Base-by-base conservation (phyloP, 2,797 vertebrate species). In the Onychomys torridus region DNA sequence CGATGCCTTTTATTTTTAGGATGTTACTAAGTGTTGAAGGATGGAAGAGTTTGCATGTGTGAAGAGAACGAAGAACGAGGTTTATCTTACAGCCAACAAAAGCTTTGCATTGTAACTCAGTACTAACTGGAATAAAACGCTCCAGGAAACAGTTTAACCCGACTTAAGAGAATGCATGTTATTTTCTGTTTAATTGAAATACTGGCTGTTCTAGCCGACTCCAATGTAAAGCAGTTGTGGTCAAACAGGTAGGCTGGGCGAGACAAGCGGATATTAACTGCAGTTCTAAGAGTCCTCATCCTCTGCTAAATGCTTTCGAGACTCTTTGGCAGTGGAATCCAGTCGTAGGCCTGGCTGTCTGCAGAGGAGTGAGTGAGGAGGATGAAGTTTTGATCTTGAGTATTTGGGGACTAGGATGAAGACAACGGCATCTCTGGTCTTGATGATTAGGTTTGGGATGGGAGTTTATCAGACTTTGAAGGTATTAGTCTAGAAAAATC, bases 21-120 rank as follows among this genome's bases (percentile, higher is more conserved):
- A n/a, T 89, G 84, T 89, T 94, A 77, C 86, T 86, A 65, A 88
- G 52, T 96, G 40, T 76, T 83, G 52, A 94, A 57, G 49, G 90
- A 88, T 61, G 49, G 49, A 87, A 92, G 10, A 88, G 57, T 90
- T 76, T 95, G 14, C 37, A 61, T 71, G 17, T 59, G 19, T 93
- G 55, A 94, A 37, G 43, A 90, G 52, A 89, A 46, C 55, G 65
- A 55, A 75, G 82, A 32, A 32, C 63, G 7, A 77, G 95, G 43
- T 91, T 96, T 40, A 76, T 91, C 49, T 91, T 90, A 61, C 67
- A 91, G 76, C 55, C 49, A 75, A n/a, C 65, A 86, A 27, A 86
- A 91, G 46, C n/a, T 88, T 91, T 69, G 65, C 13, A 19, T 69
- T 37, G 59, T 67, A 43, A 83, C 17, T 81, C 23, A 71, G 69